phyloP scores from a whole-genome alignment of 1,140 invertebrate genomes.

The Drosophila athabasca region DNA sequence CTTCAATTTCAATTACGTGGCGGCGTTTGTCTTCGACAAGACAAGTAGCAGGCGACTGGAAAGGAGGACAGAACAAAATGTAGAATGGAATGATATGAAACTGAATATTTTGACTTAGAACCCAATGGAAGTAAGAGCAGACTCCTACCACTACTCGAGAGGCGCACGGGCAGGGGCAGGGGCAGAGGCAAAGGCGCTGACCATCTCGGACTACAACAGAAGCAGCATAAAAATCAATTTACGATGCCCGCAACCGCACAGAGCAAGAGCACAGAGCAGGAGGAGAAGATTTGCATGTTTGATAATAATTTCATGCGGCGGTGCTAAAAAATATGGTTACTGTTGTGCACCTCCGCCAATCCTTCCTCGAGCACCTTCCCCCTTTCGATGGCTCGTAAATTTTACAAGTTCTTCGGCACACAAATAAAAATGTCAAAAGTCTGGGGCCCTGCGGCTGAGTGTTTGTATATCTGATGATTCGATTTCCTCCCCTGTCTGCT shows the following conservation, averaged over 20 bases:
- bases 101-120: slow-evolving; percentile 42
- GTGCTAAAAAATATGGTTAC: slow-evolving; percentile 30
- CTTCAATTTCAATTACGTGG: slow-evolving; percentile 62
- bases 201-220: slow-evolving; percentile 31
- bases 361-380: slow-evolving; percentile 5
- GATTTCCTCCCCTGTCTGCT: slow-evolving; percentile 27
- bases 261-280: too few species aligned
- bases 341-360: slow-evolving; percentile 1
- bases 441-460: slow-evolving; percentile 44
- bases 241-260: slow-evolving; percentile 60
- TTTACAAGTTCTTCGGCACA: slow-evolving; percentile 27
- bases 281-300: slow-evolving; percentile 70
- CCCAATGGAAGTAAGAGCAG: neutral
- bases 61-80: neutral
- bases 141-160: neutral
- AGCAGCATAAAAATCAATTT: slow-evolving; percentile 80
- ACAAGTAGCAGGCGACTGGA: slow-evolving; percentile 69
- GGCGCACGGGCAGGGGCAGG: neutral
- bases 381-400: slow-evolving; percentile 53
- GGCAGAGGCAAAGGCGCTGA: too few species aligned
- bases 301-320: slow-evolving; percentile 68
- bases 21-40: slow-evolving; percentile 49
- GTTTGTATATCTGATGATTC: slow-evolving; percentile 21
- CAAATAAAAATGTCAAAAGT: slow-evolving; percentile 71
- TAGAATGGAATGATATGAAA: slow-evolving; percentile 2